Base-by-base conservation (phyloP, 2,888 invertebrate species). In the Oscheius sp. region DNA sequence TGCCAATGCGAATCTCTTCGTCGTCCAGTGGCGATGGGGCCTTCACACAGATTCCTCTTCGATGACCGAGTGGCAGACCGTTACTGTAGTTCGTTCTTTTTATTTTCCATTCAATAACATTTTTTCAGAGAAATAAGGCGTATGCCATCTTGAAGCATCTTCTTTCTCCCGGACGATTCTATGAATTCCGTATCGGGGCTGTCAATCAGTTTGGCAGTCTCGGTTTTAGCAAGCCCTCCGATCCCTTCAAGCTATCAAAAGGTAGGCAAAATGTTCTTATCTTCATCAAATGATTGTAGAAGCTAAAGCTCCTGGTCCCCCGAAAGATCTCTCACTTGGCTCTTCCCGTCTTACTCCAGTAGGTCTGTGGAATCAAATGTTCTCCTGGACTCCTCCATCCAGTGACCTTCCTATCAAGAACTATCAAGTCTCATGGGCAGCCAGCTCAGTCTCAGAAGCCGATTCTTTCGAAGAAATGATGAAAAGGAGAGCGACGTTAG, bases 1-100 rank as follows among this genome's bases (percentile, higher is more conserved):
- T 41, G 80, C 83, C 30, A 75, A 80, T 57, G 71, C 82, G 24
- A 82, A 84, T 59, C 63, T 85, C 8, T 85, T 78, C 61, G 72
- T 85, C 28, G 71, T 85, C 9, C 84, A 85, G 68, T 85, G 85
- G 85, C 65, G 82, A 30, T 85, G 85, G 85, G 82, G 82, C 30
- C 70, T 85, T 8, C 72, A 75, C 20, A 73, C 70, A 22, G 74
- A 79, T 1, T 70, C 71, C 2, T 54, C 51, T 0, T 67, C 74
- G 14, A 82, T 83, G 84, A 82, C 83, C 6, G 78, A 80, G 5
- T 85, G 85, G 85, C 85, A 85, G 65, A 84, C 85, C 3, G 81
- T 85, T 17, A 75, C 76, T 12, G 74, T 78, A 61, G 81, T 82
- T 57, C 38, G 45, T 44, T 1, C 2, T 4, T 61, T 22, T 28